Conservation (phyloP, 2,113 vertebrate species). For the Pundamilia nyererei region DNA sequence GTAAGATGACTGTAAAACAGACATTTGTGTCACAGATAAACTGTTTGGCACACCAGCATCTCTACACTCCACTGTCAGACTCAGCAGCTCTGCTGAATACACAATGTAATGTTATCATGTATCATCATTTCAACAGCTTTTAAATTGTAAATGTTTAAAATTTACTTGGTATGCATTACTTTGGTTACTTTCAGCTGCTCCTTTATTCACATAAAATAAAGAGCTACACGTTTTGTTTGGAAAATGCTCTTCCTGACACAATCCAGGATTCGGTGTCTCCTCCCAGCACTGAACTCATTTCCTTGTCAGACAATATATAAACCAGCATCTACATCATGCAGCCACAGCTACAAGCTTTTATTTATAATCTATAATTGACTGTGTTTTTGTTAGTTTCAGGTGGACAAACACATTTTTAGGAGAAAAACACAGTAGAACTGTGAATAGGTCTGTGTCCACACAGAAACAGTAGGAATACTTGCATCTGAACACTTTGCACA, state of each 20-base stretch:
- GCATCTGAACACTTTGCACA: background rate
- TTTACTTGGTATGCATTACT: background rate
- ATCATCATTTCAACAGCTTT: background rate
- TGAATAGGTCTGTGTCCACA: no score
- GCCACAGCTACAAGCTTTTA: background rate
- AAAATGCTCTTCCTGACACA: background rate
- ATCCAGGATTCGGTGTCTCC: background rate
- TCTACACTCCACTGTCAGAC: background rate
- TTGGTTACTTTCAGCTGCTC: background rate
- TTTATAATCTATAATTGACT: background rate
- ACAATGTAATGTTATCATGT: no score
- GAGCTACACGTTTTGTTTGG: background rate
- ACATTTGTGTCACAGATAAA: no score
- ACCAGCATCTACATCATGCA: background rate
- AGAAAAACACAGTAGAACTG: background rate
- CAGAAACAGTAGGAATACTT: background rate
- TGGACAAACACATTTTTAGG: background rate
- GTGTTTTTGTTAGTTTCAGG: rapidly evolving
- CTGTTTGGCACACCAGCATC: background rate
- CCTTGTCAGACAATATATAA: background rate
- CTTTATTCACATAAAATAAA: no score
- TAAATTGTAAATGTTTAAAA: background rate
- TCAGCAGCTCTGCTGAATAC: background rate
- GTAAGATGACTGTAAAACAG: no score
- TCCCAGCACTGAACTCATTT: background rate